Evolutionary conservation across 2,888 invertebrate species (phyloP).

Genomic region (Rotaria socialis): DNA sequence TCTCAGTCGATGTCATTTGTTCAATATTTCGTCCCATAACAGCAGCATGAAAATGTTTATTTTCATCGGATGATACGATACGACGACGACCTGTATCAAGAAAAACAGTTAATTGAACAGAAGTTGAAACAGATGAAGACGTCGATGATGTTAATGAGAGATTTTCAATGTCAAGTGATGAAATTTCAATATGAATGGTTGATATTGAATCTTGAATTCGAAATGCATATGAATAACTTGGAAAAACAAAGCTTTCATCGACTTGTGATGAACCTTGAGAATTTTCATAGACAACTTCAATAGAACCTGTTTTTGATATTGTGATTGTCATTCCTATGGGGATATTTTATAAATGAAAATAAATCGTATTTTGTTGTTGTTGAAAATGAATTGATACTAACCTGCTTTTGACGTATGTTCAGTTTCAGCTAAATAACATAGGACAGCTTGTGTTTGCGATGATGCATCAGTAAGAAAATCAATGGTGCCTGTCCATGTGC

Average conservation of each 20-base stretch:
- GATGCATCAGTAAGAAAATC: neutral
- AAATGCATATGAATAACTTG: slow-evolving; percentile 31
- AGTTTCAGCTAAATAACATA: slow-evolving; percentile 30
- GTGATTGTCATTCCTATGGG: neutral
- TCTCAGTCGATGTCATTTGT: neutral
- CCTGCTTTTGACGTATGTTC: slow-evolving; percentile 20
- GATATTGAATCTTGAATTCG: neutral
- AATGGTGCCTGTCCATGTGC: slow-evolving; percentile 13
- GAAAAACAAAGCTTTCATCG: neutral
- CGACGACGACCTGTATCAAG: neutral
- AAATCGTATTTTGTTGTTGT: too few relatives aligned
- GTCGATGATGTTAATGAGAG: neutral
- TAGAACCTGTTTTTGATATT: neutral
- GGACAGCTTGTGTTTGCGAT: slow-evolving; percentile 13
- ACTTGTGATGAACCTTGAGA: slow-evolving; percentile 19
- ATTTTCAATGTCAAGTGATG: neutral
- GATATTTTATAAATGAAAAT: neutral
- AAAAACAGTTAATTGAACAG: neutral
- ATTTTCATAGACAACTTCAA: slow-evolving; percentile 18
- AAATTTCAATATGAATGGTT: slow-evolving; percentile 23
- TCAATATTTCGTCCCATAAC: slow-evolving; percentile 34
- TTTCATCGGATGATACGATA: neutral
- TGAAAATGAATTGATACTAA: neutral
- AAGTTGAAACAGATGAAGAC: neutral
- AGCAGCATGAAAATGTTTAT: slow-evolving; percentile 21